A percentile compares a stretch with the other conserved stretches of the same genome.
These are phyloP conservation scores for Siphamia tubifer DNA, from an alignment of 2,113 vertebrate genomes.

Conservation along the genomic window DNA sequence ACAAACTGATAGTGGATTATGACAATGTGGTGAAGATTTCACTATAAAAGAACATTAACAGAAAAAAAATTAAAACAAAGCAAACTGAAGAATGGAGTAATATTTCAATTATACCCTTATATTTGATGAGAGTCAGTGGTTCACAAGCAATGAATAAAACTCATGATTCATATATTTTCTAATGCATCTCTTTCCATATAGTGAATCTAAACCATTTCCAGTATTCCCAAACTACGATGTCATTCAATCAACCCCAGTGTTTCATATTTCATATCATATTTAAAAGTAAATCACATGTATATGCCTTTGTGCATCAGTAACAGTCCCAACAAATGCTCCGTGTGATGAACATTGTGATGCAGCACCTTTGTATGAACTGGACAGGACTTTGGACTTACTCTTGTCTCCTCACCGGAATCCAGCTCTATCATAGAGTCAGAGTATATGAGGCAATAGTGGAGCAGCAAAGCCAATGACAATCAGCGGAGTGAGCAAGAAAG, in stretches of 20 bases:
- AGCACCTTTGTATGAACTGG: slow-evolving; percentile 12
- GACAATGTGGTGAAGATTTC: slow-evolving; percentile 1
- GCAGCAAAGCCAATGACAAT: slow-evolving; percentile 9
- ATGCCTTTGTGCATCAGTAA: background rate
- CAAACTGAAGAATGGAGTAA: slow-evolving; percentile 21
- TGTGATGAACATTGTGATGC: background rate
- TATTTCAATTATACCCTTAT: slow-evolving; percentile 58
- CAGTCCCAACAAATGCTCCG: background rate
- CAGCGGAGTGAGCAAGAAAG: slow-evolving; percentile 11
- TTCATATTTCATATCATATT: slow-evolving; percentile 29
- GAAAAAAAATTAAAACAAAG: slow-evolving; percentile 40
- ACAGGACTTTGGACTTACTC: background rate
- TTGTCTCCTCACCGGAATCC: background rate
- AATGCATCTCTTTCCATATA: slow-evolving; percentile 7
- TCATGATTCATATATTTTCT: slow-evolving; percentile 49
- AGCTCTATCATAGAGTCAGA: background rate
- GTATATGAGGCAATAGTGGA: slow-evolving; percentile 20
- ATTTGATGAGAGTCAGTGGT: slow-evolving; percentile 66
- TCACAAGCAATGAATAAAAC: slow-evolving; percentile 62
- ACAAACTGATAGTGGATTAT: background rate
- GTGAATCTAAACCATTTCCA: slow-evolving; percentile 13
- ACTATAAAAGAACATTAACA: slow-evolving; percentile 4
- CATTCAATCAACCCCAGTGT: slow-evolving; percentile 15
- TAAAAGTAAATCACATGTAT: slow-evolving; percentile 9
- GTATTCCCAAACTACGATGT: slow-evolving; percentile 23